Percentiles rank a stretch among this genome's conserved stretches.
Evolutionary conservation across 2,113 vertebrate species (phyloP).

Genomic region (Ageneiosus marmoratus): DNA sequence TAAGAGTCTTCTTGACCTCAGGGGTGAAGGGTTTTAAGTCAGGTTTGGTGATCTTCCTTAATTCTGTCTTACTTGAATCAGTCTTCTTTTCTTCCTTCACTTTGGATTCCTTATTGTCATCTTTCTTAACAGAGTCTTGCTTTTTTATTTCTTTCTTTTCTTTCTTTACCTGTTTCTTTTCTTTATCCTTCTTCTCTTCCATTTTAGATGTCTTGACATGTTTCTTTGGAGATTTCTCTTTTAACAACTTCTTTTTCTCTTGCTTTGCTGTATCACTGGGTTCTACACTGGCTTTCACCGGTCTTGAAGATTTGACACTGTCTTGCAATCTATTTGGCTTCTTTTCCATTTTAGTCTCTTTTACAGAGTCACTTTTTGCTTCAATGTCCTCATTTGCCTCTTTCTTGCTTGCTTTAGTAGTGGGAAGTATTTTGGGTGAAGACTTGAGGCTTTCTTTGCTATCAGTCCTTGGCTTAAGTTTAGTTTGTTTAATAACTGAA

Average conservation of each 20-base stretch:
- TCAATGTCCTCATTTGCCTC: constrained; percentile 80
- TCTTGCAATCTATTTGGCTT: constrained; percentile 84
- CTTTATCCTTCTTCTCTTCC: constrained; percentile 88
- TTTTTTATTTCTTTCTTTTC: constrained; percentile 72
- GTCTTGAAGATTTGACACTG: constrained; percentile 79
- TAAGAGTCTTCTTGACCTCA: constrained; percentile 92
- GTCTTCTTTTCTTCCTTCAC: constrained; percentile 89
- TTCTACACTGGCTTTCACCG: constrained; percentile 78
- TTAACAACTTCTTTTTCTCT: constrained; percentile 87
- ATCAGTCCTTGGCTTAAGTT: constrained; percentile 90
- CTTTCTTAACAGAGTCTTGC: constrained; percentile 83
- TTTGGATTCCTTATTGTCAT: constrained; percentile 87
- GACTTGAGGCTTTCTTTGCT: constrained; percentile 96
- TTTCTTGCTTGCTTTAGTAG: constrained; percentile 81
- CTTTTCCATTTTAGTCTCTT: constrained; percentile 85
- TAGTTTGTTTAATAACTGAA: constrained; percentile 86
- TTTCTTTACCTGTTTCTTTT: constrained; percentile 86
- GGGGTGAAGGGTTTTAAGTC: constrained; percentile 94
- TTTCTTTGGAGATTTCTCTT: constrained; percentile 87
- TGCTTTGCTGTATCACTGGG: constrained; percentile 75
- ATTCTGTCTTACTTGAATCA: constrained; percentile 82
- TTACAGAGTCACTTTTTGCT: constrained; percentile 77
- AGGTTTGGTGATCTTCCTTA: constrained; percentile 87
- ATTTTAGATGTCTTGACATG: constrained; percentile 79
- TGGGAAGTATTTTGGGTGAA: constrained; percentile 78